Conservation (phyloP, 2,113 vertebrate species). For the Arothron firmamentum region DNA sequence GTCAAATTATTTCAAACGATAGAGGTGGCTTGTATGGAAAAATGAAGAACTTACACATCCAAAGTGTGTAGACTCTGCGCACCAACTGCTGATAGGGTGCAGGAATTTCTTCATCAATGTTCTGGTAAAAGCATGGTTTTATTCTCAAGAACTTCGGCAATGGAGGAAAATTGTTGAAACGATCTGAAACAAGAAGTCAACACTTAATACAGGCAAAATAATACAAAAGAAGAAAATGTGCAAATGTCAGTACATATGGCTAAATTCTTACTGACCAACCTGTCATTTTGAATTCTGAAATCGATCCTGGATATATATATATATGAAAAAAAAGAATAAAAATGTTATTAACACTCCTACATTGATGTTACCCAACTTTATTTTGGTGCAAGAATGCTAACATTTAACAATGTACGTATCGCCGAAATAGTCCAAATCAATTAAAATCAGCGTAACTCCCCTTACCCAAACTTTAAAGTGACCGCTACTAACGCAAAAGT, state of each 20-base stretch:
- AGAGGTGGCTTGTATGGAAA: neutral
- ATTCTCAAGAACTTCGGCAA: slow-evolving; percentile 83
- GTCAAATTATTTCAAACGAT: neutral
- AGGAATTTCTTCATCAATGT: slow-evolving; percentile 90
- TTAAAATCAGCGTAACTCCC: too few species aligned
- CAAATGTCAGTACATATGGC: neutral
- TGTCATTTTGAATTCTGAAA: slow-evolving; percentile 50
- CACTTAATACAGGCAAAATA: neutral
- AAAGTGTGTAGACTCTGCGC: slow-evolving; percentile 85
- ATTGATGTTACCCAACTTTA: neutral
- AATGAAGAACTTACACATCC: slow-evolving; percentile 83
- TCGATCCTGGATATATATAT: slow-evolving; percentile 27
- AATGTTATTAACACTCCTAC: neutral
- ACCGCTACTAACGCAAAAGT: too few species aligned
- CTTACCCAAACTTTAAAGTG: too few species aligned
- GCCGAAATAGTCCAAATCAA: too few species aligned
- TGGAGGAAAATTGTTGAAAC: slow-evolving; percentile 89
- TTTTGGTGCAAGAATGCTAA: neutral
- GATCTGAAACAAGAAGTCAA: slow-evolving; percentile 68
- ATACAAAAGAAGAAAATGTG: neutral
- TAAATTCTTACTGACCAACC: slow-evolving; percentile 43
- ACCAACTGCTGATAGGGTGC: slow-evolving; percentile 81
- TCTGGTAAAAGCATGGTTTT: slow-evolving; percentile 95
- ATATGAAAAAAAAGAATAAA: neutral
- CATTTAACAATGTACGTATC: too few species aligned